Conservation (phyloP, 2,888 invertebrate genomes). For the Melanchra persicariae region DNA sequence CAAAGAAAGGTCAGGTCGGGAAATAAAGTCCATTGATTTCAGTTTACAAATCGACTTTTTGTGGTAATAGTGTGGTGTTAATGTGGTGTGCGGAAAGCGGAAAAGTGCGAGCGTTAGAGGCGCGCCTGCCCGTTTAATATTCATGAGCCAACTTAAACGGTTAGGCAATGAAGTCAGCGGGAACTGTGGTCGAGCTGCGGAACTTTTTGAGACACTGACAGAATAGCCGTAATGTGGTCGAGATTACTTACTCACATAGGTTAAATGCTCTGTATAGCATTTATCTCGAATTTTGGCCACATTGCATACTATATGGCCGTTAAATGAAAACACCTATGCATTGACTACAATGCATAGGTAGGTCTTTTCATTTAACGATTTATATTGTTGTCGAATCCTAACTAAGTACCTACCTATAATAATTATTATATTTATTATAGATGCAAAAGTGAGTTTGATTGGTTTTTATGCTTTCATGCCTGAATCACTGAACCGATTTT, state of each 20-base stretch:
- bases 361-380: too few species aligned
- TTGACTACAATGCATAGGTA: too few species aligned
- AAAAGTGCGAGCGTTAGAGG: slow-evolving; percentile 73
- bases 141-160: slow-evolving; percentile 84
- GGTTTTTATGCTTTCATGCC: too few species aligned
- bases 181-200: slow-evolving; percentile 35
- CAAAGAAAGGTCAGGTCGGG: slow-evolving; percentile 37
- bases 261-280: too few species aligned
- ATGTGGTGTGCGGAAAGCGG: slow-evolving; percentile 75
- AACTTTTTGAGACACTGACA: slow-evolving; percentile 4
- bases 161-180: slow-evolving; percentile 73
- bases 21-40: slow-evolving; percentile 73
- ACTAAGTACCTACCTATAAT: too few species aligned
- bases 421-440: too few species aligned
- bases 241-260: too few species aligned
- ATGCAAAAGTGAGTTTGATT: too few species aligned
- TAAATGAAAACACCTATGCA: too few species aligned
- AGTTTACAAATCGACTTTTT: slow-evolving; percentile 78
- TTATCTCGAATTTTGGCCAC: too few species aligned
- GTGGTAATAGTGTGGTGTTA: slow-evolving; percentile 80
- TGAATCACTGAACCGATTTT: too few species aligned
- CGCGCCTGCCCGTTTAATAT: slow-evolving; percentile 81
- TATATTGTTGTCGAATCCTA: background rate
- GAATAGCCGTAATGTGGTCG: slow-evolving; percentile 11
- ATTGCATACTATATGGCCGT: too few species aligned